Percentiles rank a stretch among this genome's conserved stretches.
Conservation (phyloP, 2,888 invertebrate species). For the Drosophila peninsularis region DNA sequence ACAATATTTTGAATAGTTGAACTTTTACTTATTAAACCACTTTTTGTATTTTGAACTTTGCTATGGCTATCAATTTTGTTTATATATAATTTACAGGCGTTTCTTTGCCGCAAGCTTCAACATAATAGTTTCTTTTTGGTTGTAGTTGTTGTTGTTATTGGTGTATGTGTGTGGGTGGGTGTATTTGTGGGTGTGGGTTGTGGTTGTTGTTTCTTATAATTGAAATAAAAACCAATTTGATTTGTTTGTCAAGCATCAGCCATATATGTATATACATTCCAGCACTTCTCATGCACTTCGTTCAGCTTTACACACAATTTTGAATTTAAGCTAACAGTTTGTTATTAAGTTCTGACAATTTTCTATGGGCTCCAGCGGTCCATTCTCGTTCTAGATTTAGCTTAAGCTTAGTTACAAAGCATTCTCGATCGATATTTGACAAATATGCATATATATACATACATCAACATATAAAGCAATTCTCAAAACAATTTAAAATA, state of each 20-base stretch:
- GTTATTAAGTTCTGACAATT: constrained; percentile 19
- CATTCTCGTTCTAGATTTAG: constrained; percentile 39
- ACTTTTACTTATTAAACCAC: constrained; percentile 58
- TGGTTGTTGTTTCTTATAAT: constrained; percentile 20
- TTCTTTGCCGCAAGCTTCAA: constrained; percentile 24
- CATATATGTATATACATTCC: constrained; percentile 37
- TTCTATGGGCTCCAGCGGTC: constrained; percentile 14
- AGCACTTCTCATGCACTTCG: constrained; percentile 41
- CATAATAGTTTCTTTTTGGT: background rate
- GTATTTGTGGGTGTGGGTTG: background rate
- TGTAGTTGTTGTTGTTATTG: background rate
- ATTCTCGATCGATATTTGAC: constrained; percentile 31
- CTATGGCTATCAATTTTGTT: constrained; percentile 56
- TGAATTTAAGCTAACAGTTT: constrained; percentile 54
- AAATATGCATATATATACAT: constrained; percentile 25
- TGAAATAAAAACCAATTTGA: constrained; percentile 42
- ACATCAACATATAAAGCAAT: constrained; percentile 31
- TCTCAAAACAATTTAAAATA: constrained; percentile 69
- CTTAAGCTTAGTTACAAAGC: constrained; percentile 53
- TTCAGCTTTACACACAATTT: constrained; percentile 42
- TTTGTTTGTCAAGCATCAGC: constrained; percentile 52
- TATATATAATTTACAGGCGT: constrained; percentile 41
- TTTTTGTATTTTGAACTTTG: constrained; percentile 59
- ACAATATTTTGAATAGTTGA: constrained; percentile 61
- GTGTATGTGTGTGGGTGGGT: constrained; percentile 15